These are phyloP conservation scores for Bryconaethiops microstoma DNA, from an alignment of 2,797 vertebrate species.

Conservation along the genomic window DNA sequence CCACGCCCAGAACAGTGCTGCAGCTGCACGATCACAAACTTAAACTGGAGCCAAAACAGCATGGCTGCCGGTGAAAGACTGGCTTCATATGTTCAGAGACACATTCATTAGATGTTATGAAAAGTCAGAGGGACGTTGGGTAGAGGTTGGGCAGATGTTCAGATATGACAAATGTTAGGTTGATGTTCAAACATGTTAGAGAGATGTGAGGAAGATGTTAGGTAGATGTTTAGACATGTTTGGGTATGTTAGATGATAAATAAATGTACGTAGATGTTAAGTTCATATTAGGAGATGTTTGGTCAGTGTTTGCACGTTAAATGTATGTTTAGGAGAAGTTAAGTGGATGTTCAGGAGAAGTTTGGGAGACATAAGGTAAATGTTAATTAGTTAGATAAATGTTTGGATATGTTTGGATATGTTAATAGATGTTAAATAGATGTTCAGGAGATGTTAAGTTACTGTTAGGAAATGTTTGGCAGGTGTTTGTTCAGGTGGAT, in stretches of 20 bases:
- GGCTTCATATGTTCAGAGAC: not conserved
- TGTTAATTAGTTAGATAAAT: not conserved
- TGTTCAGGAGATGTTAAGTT: not conserved
- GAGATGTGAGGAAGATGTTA: not conserved
- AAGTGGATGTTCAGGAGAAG: not conserved
- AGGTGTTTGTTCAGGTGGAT: too few species aligned
- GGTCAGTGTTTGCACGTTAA: too few species aligned
- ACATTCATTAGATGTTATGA: not conserved
- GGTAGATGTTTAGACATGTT: not conserved
- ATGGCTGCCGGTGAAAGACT: not conserved
- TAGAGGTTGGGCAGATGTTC: not conserved
- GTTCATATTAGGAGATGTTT: not conserved
- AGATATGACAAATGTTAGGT: not conserved
- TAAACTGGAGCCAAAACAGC: not conserved
- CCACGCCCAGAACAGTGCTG: conserved; percentile 22
- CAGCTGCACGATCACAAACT: conserved; percentile 14
- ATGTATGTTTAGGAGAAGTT: not conserved
- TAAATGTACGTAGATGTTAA: not conserved
- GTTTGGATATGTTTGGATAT: not conserved
- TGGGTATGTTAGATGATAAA: not conserved
- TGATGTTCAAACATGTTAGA: not conserved
- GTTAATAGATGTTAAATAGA: not conserved
- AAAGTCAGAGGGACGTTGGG: not conserved
- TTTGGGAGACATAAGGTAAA: not conserved
- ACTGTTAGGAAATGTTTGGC: not conserved